Evolutionary conservation across 2,888 invertebrate species (phyloP).

Genomic region (Luperina testacea): DNA sequence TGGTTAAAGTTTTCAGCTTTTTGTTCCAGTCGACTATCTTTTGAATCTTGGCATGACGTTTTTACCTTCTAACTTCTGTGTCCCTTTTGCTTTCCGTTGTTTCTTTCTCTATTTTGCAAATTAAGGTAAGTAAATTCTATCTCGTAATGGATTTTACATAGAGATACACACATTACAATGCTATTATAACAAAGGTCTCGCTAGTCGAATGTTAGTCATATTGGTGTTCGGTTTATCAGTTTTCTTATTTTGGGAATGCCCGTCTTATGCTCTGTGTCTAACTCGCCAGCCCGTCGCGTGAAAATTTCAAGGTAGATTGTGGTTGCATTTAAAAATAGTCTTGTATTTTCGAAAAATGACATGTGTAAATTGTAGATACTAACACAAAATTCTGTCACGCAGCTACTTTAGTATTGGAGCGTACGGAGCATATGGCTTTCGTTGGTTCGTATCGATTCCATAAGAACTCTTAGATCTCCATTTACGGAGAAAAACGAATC

Average conservation of each 20-base stretch:
- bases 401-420: background rate
- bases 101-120: background rate
- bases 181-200: slow-evolving; percentile 11
- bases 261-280: background rate
- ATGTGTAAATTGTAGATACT: slow-evolving; percentile 11
- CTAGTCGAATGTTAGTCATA: slow-evolving; percentile 27
- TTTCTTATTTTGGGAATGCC: slow-evolving; percentile 22
- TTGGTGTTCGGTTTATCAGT: slow-evolving; percentile 30
- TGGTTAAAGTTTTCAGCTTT: slow-evolving; percentile 29
- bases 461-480: background rate
- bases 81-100: slow-evolving; percentile 13
- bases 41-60: slow-evolving; percentile 3
- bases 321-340: background rate
- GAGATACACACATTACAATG: slow-evolving; percentile 9
- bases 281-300: background rate
- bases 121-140: slow-evolving; percentile 35
- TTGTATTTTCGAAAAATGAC: slow-evolving; percentile 18
- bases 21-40: slow-evolving; percentile 1
- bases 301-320: background rate
- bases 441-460: background rate
- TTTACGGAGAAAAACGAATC: background rate
- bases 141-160: slow-evolving; percentile 16
- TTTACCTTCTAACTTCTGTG: background rate
- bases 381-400: slow-evolving; percentile 25
- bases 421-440: background rate